Base-by-base conservation (phyloP, 2,888 invertebrate species). In the Caenorhabditis plicata region DNA sequence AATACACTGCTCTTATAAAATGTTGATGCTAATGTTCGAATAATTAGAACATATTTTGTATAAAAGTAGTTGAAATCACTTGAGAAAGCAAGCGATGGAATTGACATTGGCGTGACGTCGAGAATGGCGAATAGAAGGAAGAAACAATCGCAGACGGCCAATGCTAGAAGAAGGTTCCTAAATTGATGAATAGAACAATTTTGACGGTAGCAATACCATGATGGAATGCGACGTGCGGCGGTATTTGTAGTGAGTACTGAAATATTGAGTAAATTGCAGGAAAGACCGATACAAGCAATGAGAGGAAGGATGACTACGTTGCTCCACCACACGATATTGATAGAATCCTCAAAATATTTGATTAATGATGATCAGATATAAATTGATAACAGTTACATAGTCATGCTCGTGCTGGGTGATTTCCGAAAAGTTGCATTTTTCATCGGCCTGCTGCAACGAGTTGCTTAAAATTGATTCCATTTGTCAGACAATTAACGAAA, bases 1-100 rank as follows among this genome's bases (percentile, higher is more conserved):
- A 80, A 49, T 17, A 80, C 77, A 39, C 76, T 76, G 32, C 77
- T 72, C 50, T 78, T 80, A 66, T 79, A 80, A 54, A 76, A 76
- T 5, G 81, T 75, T 2, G 80, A 78, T n/a, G 80, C 78, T 17
- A 80, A 41, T 15, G 75, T 72, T 45, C 80, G 61, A 13, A 80
- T 61, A 58, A 74, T 77, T 22, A 80, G 62, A 1, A 73, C 78
- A n/a, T 68, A 35, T 47, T 70, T 63, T 15, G 70, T 64, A 47
- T 73, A 74, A 41, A 70, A 57, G 40, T 65, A 61, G 42, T 70
- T 70, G 55, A 70, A 70, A 2, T 54, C 45, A 1, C 68, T 62
- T 11, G 68, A 71, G 25, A 69, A 62, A 33, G 73, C 71, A 8
- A 75, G 33, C 1, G 70, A 62, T 9, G 67, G 65, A 15, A 76